Base-by-base conservation (phyloP, 1,140 invertebrate genomes). In the Drepana arcuata region DNA sequence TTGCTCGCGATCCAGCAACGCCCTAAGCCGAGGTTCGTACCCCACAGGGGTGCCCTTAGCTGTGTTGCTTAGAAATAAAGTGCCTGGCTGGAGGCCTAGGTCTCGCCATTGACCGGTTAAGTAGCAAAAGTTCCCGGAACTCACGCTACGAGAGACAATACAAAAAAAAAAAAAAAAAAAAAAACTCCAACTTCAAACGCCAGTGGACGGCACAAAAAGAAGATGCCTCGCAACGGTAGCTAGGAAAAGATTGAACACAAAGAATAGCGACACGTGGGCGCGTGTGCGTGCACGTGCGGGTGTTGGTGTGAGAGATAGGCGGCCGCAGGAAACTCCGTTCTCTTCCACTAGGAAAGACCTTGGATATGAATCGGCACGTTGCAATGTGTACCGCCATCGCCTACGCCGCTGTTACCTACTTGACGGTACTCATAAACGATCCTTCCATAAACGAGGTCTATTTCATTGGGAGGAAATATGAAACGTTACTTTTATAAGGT, bases 301-400 rank as follows among this genome's bases (percentile, higher is more conserved):
- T 67, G 63, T 64, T 59, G 51, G 64, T 78, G 72, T 61, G 58
- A 66, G 72, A 79, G 72, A 79, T 73, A 75, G 70, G 73, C 70
- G 65, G 69, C 53, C 82, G 74, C 80, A 84, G 80, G 82, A 84
- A 84, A 81, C 82, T 66, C 78, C 81, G 79, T 83, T 84, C 82
- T 84, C 82, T 84, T 84, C 79, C 77, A 84, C 78, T 73, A 84
- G 80, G 82, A 84, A 84, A 84, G 82, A 83, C 82, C 82, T 84
- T 84, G 80, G 82, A 68, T 74, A 64, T 68, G 66, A 80, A 80
- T 66, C 71, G 65, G 65, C 74, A 68, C 70, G 71, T 73, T 78
- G 77, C 74, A 80, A 73, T 77, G 72, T 73, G 62, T 72, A 75
- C 73, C 69, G 65, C 64, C 59, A 69, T 74, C 73, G 73, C 77